Evolutionary conservation across 2,113 vertebrate species (phyloP), one percentile per base, ranked within the genome.

Genomic region (Camelus bactrianus): DNA sequence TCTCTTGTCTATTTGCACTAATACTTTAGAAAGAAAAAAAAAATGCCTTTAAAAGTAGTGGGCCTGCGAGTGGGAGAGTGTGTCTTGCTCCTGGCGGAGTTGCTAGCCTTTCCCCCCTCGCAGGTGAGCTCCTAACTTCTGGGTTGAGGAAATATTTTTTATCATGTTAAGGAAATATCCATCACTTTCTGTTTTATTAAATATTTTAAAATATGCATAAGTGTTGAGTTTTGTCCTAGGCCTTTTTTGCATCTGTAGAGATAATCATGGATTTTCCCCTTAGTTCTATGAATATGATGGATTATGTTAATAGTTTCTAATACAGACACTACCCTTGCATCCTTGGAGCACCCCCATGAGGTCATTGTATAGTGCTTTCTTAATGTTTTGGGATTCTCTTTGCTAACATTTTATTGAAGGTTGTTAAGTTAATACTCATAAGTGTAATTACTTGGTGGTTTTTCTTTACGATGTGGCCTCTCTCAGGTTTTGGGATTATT

Each of bases 101-200:
- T 2, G 7, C 52, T 30, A 8, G 3, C 3, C 6, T 24, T 80
- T 52, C 52, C 46, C 17, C 1, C 0, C 56, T n/a, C 38, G 38
- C 38, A 28, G 26, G 20, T 19, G 2, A 60, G 64, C 1, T 22
- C 14, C 60, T 15, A 35, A 28, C 52, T 70, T 35, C n/a, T 48
- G 64, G 75, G 75, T 8, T 16, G 54, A 79, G 52, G 56, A 58
- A 52, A 14, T 65, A 16, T 35, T 32, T 70, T 58, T 87, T 32
- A 58, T 16, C 3, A 38, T 38, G 65, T 52, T 35, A 50, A 80
- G 42, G 46, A 79, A 50, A 54, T 30, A 48, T 26, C 35, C 19
- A 4, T 82, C 48, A 72, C 19, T 17, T 80, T 28, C 82, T 88
- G 0, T 58, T 95, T 72, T 64, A 26, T 32, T 65, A 72, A 42